These are phyloP conservation scores for Gymnodraco acuticeps DNA, from an alignment of 2,797 vertebrate species.

Conservation along the genomic window DNA sequence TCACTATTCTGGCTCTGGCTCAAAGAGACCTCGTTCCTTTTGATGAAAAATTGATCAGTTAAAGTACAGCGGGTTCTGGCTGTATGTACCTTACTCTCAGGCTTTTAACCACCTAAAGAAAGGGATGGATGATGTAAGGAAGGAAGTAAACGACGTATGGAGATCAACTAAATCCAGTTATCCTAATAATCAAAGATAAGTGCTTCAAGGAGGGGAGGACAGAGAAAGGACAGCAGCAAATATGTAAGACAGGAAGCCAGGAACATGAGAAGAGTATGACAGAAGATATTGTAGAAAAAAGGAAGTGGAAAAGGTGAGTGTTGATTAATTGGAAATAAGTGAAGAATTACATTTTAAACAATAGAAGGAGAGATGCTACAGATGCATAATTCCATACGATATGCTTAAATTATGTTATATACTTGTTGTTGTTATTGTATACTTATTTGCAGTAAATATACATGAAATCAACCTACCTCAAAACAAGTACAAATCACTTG, in stretches of 20 bases:
- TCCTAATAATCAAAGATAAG: conserved; percentile 49
- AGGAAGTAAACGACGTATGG: conserved; percentile 25
- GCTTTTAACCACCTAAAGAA: conserved; percentile 58
- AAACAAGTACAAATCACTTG: too few relatives aligned
- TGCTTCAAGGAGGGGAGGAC: conserved; percentile 39
- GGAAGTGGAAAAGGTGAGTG: too few relatives aligned
- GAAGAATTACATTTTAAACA: not conserved
- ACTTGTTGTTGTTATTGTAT: not conserved
- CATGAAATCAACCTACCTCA: not conserved
- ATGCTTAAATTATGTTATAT: not conserved
- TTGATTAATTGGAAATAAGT: not conserved
- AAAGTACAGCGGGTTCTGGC: conserved; percentile 55
- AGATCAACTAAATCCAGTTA: conserved; percentile 29
- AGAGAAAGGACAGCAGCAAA: conserved; percentile 19
- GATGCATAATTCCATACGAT: too few relatives aligned
- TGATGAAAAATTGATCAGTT: conserved; percentile 72
- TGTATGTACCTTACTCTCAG: conserved; percentile 45
- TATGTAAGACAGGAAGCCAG: not conserved
- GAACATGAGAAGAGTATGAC: conserved; percentile 11
- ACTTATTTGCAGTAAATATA: not conserved
- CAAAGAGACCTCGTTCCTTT: conserved; percentile 39
- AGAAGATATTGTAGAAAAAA: conserved; percentile 1
- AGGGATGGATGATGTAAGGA: not conserved
- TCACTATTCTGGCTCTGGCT: conserved; percentile 31
- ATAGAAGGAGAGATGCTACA: not conserved